phyloP scores from a whole-genome alignment of 1,140 invertebrate species.

The Drosophila pallidifrons region DNA sequence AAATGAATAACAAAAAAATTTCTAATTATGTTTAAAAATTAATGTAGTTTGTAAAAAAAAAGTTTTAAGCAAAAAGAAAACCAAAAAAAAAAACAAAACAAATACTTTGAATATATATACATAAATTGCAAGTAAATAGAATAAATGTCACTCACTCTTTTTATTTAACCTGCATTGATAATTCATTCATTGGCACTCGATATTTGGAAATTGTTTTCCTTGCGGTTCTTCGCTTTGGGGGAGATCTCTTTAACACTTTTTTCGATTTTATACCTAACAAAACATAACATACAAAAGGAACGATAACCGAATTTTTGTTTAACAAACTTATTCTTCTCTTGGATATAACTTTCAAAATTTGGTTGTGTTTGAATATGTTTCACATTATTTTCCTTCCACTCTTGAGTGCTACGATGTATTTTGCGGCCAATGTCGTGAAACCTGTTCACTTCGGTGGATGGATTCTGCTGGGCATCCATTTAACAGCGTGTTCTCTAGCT shows the following conservation, averaged over 20 bases:
- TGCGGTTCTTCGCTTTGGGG: too few relatives aligned
- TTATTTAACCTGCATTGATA: slow-evolving; percentile 61
- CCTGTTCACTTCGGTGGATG: slow-evolving; percentile 11
- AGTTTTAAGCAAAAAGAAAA: slow-evolving; percentile 64
- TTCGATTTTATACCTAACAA: too few relatives aligned
- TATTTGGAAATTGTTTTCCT: neutral
- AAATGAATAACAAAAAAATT: slow-evolving; percentile 68
- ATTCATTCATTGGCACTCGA: slow-evolving; percentile 6
- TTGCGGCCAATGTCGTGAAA: slow-evolving; percentile 25
- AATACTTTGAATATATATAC: slow-evolving; percentile 81
- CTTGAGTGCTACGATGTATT: slow-evolving; percentile 31
- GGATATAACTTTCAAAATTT: neutral
- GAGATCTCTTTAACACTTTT: too few relatives aligned
- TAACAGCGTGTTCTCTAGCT: slow-evolving; percentile 16
- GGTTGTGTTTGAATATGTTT: slow-evolving; percentile 37
- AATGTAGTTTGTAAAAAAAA: slow-evolving; percentile 79
- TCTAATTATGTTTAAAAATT: slow-evolving; percentile 75
- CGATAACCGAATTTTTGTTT: too few relatives aligned
- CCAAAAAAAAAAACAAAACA: slow-evolving; percentile 45
- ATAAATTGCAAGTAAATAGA: slow-evolving; percentile 82
- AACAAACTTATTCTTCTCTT: neutral
- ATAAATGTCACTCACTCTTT: slow-evolving; percentile 81
- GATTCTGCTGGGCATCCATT: neutral
- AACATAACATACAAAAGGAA: too few relatives aligned
- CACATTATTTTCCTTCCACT: slow-evolving; percentile 30